Base-by-base conservation (phyloP, 92 coral and sea anemone species). In the Heteractis magnifica region DNA sequence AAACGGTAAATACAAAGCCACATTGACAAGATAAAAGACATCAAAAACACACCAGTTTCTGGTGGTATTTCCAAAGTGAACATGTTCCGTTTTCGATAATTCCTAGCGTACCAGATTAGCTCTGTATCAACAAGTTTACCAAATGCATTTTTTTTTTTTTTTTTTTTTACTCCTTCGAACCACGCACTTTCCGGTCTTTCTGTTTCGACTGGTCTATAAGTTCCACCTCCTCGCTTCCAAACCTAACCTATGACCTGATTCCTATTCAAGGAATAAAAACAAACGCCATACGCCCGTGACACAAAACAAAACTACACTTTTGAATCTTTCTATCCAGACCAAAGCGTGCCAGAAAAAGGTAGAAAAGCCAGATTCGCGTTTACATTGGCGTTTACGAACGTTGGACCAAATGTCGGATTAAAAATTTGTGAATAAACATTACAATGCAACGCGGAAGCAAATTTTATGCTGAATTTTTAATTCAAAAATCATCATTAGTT, bases 211-310 rank as follows among this genome's bases (percentile, higher is more conserved):
- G 49, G 13, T 10, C 49, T 68, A 34, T 34, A 34, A 20, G 73
- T 68, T 26, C 73, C 73, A 68, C 50, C 49, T 68, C 73, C 73
- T 68, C 73, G 44, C 73, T 68, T 23, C 49, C 16, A 68, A 68
- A 23, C 5, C 73, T 68, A 68, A 68, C 73, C 73, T 23, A 26
- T 68, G 73, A 68, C 73, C 73, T 20, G 14, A 6, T 1, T 21
- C 6, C 48, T 68, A 21, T 68, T 68, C 73, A 12, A 9, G 14
- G 8, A 68, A 23, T 16, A 68, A 9, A 23, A 68, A 20, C 23
- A n/a, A 4, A 68, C 23, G 73, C 50, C 20, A n/a, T 23, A 9
- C 23, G 70, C 20, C 26, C 26, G 70, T 20, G 44, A 34, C 44
- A 62, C 20, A 23, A 62, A 62, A 12, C 7, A 5, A 59, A 59